Evolutionary conservation across 2,797 vertebrate genomes (phyloP).

Genomic region (Sylvilagus floridanus): DNA sequence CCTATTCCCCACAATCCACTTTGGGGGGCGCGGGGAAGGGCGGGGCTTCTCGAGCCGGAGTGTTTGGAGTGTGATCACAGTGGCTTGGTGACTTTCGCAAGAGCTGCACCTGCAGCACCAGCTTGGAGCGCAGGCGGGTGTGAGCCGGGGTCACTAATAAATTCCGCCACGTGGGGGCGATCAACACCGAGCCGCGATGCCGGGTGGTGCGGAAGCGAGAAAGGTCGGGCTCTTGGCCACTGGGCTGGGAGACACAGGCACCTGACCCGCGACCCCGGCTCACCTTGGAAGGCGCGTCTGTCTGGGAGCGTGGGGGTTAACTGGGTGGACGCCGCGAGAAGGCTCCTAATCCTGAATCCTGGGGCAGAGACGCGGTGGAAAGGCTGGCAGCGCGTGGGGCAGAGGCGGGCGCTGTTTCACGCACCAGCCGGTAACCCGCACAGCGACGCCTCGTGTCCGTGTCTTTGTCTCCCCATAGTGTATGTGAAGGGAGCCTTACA

Average conservation of each 20-base stretch:
- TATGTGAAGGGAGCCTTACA: background rate
- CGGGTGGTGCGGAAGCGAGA: fast-evolving
- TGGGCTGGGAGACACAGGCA: fast-evolving
- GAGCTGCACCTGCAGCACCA: background rate
- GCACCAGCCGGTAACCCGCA: too few relatives aligned
- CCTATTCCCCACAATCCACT: too few relatives aligned
- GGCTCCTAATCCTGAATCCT: background rate
- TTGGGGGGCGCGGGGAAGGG: background rate
- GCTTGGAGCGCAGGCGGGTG: fast-evolving
- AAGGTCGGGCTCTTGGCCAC: fast-evolving
- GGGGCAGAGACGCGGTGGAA: background rate
- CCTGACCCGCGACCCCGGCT: fast-evolving
- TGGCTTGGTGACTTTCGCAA: fast-evolving
- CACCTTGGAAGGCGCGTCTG: background rate
- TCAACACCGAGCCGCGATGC: background rate
- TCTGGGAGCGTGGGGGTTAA: fast-evolving
- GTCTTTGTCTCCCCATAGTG: conserved; percentile 38
- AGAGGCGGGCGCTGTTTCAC: too few relatives aligned
- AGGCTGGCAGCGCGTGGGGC: background rate
- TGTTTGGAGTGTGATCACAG: background rate
- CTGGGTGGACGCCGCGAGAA: background rate
- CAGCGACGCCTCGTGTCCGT: background rate
- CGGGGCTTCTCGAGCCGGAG: background rate
- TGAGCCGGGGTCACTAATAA: background rate
- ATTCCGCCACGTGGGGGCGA: background rate